These are phyloP conservation scores for Cheirogaleus major DNA, from an alignment of 2,797 vertebrate genomes.

Conservation along the genomic window DNA sequence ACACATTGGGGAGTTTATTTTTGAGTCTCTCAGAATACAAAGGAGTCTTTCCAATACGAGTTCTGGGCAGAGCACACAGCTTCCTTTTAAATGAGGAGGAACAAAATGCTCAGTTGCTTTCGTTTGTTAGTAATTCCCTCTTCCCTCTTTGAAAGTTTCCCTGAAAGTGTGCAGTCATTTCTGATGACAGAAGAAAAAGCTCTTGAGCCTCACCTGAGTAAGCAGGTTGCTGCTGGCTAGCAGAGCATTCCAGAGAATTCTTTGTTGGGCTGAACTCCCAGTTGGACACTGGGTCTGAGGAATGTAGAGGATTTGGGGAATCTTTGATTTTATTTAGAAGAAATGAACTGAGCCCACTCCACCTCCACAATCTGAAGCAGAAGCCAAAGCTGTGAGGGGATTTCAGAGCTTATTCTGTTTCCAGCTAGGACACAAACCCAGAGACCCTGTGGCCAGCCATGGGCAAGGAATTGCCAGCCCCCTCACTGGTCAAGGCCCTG, in stretches of 20 bases:
- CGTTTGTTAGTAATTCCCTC: conserved; percentile 40
- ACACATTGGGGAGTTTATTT: conserved; percentile 70
- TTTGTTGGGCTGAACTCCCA: neutral
- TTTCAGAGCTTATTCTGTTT: neutral
- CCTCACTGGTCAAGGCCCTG: fast-evolving
- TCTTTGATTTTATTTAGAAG: neutral
- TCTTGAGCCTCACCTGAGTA: conserved; percentile 28
- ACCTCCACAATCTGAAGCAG: neutral
- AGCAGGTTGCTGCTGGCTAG: conserved; percentile 14
- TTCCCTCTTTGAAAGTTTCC: conserved; percentile 59
- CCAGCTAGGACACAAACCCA: neutral
- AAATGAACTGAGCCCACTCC: neutral
- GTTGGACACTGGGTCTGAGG: neutral
- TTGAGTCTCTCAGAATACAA: conserved; percentile 62
- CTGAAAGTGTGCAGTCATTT: conserved; percentile 59
- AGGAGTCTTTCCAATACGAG: conserved; percentile 2
- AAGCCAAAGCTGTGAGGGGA: neutral
- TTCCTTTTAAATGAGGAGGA: conserved; percentile 55
- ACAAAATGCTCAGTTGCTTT: neutral
- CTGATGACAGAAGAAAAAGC: conserved; percentile 45
- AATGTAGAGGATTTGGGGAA: neutral
- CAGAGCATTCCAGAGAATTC: conserved; percentile 4
- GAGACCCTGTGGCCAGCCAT: neutral
- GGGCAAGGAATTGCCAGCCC: neutral
- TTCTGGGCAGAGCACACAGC: conserved; percentile 13